Evolutionary conservation across 2,888 invertebrate genomes (phyloP), one percentile per base, ranked within the genome.

Genomic region (Ectemnius lituratus): DNA sequence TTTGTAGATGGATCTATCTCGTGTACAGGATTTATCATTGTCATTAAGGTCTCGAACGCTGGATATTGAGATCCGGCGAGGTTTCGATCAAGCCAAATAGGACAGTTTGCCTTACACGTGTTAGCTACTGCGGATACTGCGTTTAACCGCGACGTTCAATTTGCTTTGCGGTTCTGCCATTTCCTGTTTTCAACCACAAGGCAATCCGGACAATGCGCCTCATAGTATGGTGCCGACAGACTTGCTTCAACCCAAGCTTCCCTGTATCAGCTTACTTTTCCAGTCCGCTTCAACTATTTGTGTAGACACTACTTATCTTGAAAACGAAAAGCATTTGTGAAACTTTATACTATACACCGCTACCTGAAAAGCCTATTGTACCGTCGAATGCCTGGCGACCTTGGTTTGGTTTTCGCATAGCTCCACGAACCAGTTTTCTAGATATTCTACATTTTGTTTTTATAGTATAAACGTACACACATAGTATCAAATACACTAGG

Each of bases 101-200:
- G 11, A 8, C 49, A 63, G 58, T 69, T 73, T 64, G 52, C 58
- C 67, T 67, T 49, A 59, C 62, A 56, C 69, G 67, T 62, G 70
- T 78, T 78, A 65, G 58, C 68, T 67, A 64, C 58, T 60, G 64
- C 67, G 68, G 66, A 13, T 27, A 27, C 49, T 63, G 68, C 63
- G 84, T 77, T 75, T 73, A 79, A 86, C 83, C 86, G 58, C 81
- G 72, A 80, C 79, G 82, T 85, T 83, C 86, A 86, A 85, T 86
- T 85, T 83, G 80, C 78, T 73, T 70, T 73, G 79, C 62, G 84
- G 81, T 73, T 70, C 63, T 27, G 59, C 76, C 73, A 73, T 78
- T 83, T 86, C 80, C 84, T 71, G 75, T 67, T 74, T 62, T 58
- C 58, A 11, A 8, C 37, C 37, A 8, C 37, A 5, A 27, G 20